A percentile compares a stretch with the other conserved stretches of the same genome.
phyloP scores from a whole-genome alignment of 2,888 invertebrate genomes.

The Tholera decimalis region DNA sequence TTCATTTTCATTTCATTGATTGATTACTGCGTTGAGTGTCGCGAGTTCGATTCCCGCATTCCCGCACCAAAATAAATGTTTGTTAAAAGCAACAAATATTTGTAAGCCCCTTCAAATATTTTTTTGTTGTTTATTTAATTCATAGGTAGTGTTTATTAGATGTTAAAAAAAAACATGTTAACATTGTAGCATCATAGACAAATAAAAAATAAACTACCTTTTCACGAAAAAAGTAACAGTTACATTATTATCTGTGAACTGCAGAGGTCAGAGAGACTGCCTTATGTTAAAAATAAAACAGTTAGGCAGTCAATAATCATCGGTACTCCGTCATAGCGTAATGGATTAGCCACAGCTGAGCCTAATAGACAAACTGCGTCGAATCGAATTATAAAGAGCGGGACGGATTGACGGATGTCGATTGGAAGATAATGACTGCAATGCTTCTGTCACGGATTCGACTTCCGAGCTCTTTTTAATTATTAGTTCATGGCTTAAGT shows the following conservation, averaged over 20 bases:
- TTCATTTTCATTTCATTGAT: too few species aligned
- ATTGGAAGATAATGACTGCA: slow-evolving; percentile 36
- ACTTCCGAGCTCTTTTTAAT: slow-evolving; percentile 36
- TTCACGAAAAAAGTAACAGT: not conserved
- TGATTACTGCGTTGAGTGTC: too few species aligned
- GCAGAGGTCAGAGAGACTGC: not conserved
- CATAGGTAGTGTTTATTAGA: too few species aligned
- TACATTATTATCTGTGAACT: slow-evolving; percentile 2
- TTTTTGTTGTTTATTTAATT: too few species aligned
- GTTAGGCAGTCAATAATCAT: slow-evolving; percentile 50
- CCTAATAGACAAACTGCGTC: slow-evolving; percentile 34
- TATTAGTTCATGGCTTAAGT: slow-evolving; percentile 2
- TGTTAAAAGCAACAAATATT: too few species aligned
- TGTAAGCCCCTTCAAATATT: too few species aligned
- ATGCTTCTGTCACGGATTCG: slow-evolving; percentile 41
- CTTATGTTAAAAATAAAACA: slow-evolving; percentile 18
- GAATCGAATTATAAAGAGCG: slow-evolving; percentile 43
- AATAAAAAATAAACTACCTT: too few species aligned
- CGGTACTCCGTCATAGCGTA: slow-evolving; percentile 35
- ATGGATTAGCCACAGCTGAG: slow-evolving; percentile 32
- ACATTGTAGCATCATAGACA: too few species aligned
- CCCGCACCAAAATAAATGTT: too few species aligned
- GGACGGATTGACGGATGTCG: slow-evolving; percentile 30
- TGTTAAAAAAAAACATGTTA: too few species aligned
- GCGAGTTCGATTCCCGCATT: too few species aligned